Evolutionary conservation across 2,113 vertebrate genomes (phyloP), one percentile per base, ranked within the genome.

Genomic region (Lycaon pictus): DNA sequence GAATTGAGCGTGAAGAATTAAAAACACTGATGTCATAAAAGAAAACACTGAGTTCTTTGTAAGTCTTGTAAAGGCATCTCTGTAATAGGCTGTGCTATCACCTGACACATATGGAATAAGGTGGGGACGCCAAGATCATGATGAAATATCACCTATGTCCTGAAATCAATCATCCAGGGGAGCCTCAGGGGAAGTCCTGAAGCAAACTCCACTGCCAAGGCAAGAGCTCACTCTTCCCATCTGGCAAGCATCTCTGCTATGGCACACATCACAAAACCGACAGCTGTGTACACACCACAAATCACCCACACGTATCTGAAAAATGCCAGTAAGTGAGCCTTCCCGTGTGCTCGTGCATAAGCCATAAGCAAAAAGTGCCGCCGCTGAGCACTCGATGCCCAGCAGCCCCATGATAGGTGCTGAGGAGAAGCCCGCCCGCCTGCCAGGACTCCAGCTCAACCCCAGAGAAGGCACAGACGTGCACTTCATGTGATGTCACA

Each of bases 21-120:
- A 91, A 71, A 88, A 74, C 35, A 35, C 29, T 89, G 77, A 89
- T 27, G 60, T 90, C 74, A 71, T 17, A 3, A 16, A 63, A 37
- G 79, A 37, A 72, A 62, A 95, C 27, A 72, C 22, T 58, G 13
- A 37, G 25, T 11, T 19, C 56, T 88, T 60, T 67, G 0, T 69
- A 22, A 74, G 60, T 27, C 84, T 79, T 81, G n/a, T 10, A 65
- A 63, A 76, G 84, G 43, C 32, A 22, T 12, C 60, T 60, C 11
- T 82, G 27, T 56, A 19, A 48, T 0, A 25, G 60, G 67, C 37
- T 48, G 2, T 3, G 11, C 53, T 32, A 60, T 4, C 88, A 71
- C 19, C 67, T 22, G n/a, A 77, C 60, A 86, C 25, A 3, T 2
- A 74, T 0, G 29, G 58, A 82, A 43, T 11, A 16, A 71, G 0